phyloP scores from a whole-genome alignment of 2,113 vertebrate genomes.

The Excalfactoria chinensis region DNA sequence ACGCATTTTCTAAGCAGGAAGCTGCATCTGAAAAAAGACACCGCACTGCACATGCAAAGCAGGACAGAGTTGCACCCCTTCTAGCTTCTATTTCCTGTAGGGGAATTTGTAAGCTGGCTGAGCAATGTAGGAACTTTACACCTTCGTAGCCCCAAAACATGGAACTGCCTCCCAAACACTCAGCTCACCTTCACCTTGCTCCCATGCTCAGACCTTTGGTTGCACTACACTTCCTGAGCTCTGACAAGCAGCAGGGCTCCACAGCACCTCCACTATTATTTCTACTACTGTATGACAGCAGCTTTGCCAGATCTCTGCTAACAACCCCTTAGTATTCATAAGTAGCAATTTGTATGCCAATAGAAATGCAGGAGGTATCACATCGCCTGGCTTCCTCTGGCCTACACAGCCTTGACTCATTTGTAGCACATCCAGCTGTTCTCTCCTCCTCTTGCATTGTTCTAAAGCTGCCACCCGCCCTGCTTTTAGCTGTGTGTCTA shows the following conservation, averaged over 20 bases:
- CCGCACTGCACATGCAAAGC: background rate
- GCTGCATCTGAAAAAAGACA: background rate
- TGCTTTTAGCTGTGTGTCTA: background rate
- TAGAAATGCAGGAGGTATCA: background rate
- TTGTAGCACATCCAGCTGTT: background rate
- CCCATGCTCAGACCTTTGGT: background rate
- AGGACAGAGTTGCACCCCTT: rapidly evolving
- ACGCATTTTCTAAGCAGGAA: background rate
- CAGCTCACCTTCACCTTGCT: background rate
- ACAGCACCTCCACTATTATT: background rate
- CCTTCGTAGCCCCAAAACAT: rapidly evolving
- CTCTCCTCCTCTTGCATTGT: background rate
- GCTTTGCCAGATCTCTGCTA: background rate
- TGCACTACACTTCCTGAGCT: background rate
- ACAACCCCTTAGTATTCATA: background rate
- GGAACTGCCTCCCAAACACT: background rate
- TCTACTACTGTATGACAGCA: background rate
- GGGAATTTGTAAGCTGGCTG: rapidly evolving
- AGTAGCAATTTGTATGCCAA: background rate
- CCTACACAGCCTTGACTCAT: background rate
- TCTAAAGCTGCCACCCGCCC: background rate
- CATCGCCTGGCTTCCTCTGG: background rate
- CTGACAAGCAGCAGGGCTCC: background rate
- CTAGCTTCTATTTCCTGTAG: background rate
- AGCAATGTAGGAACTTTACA: background rate